Percentiles rank a stretch among this genome's conserved stretches.
Conservation (phyloP, 2,113 vertebrate species). For the Columba livia region DNA sequence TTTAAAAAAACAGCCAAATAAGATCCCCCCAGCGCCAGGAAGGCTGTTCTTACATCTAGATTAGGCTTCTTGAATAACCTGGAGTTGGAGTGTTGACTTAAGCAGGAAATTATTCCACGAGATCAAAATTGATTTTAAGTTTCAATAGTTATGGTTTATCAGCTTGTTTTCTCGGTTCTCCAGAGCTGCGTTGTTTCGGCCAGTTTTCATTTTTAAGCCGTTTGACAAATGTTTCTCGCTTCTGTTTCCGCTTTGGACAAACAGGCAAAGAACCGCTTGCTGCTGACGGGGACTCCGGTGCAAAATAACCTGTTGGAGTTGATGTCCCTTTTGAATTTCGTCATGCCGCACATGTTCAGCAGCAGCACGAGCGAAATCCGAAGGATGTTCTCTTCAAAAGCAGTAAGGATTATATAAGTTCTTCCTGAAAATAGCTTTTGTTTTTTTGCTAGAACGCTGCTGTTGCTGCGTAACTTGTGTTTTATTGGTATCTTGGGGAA, state of each 20-base stretch:
- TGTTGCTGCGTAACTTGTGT: background rate
- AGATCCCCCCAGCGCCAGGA: background rate
- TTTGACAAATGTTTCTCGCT: background rate
- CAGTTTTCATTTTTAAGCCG: background rate
- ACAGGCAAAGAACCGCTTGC: conserved; percentile 89
- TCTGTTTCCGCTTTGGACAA: background rate
- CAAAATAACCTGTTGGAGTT: conserved; percentile 96
- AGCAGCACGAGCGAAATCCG: conserved; percentile 90
- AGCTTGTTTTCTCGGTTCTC: background rate
- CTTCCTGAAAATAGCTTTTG: background rate
- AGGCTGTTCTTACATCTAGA: background rate
- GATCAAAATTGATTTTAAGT: background rate
- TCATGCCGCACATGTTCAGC: conserved; percentile 98
- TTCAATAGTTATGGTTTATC: background rate
- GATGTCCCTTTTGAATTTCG: conserved; percentile 97
- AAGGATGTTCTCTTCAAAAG: conserved; percentile 93
- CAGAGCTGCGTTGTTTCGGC: background rate
- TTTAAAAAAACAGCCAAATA: background rate
- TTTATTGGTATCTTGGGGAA: background rate
- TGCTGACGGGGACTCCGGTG: conserved; percentile 94
- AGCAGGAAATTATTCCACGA: background rate
- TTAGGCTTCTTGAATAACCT: background rate
- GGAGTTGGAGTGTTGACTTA: background rate
- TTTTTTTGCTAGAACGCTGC: background rate
- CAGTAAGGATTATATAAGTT: conserved; percentile 73